Evolutionary conservation across 2,797 vertebrate genomes (phyloP).

Genomic region (Hemibagrus guttatus): DNA sequence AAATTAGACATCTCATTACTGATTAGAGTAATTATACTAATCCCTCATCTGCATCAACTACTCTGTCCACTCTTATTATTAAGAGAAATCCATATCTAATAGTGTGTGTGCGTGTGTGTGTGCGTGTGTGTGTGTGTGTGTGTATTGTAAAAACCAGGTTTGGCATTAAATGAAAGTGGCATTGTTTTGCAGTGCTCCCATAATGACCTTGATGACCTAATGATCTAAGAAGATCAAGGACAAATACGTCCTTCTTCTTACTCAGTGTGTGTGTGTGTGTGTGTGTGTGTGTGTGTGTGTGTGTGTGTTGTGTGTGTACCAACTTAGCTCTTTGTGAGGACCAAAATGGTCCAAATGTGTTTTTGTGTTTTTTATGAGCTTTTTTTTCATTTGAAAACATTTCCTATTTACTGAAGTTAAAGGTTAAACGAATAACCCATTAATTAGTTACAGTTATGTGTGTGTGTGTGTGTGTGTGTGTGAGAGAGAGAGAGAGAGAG

Average conservation of each 20-base stretch:
- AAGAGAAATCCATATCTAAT: slow-evolving; percentile 40
- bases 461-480: background rate
- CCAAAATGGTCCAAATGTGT: background rate
- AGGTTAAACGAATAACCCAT: background rate
- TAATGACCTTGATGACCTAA: slow-evolving; percentile 60
- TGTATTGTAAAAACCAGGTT: slow-evolving; percentile 28
- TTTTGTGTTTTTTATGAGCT: background rate
- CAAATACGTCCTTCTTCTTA: slow-evolving; percentile 36
- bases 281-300: slow-evolving; percentile 10
- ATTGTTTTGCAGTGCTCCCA: slow-evolving; percentile 55
- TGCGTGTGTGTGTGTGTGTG: slow-evolving; percentile 12
- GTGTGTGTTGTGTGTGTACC: background rate
- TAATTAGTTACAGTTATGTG: background rate
- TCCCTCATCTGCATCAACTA: slow-evolving; percentile 51
- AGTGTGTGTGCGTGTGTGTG: slow-evolving; percentile 14
- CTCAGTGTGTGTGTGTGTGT: slow-evolving; percentile 26
- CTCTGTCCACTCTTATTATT: slow-evolving; percentile 54
- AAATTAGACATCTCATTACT: slow-evolving; percentile 52
- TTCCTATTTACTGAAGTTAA: background rate
- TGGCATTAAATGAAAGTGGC: slow-evolving; percentile 51
- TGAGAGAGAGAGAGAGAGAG: too few species aligned
- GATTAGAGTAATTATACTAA: slow-evolving; percentile 55
- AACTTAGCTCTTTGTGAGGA: background rate
- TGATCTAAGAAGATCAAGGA: slow-evolving; percentile 32
- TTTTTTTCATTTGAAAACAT: background rate